Percentiles rank a stretch among this genome's conserved stretches.
phyloP scores from a whole-genome alignment of 2,113 vertebrate species.

The Macquaria ambigua region DNA sequence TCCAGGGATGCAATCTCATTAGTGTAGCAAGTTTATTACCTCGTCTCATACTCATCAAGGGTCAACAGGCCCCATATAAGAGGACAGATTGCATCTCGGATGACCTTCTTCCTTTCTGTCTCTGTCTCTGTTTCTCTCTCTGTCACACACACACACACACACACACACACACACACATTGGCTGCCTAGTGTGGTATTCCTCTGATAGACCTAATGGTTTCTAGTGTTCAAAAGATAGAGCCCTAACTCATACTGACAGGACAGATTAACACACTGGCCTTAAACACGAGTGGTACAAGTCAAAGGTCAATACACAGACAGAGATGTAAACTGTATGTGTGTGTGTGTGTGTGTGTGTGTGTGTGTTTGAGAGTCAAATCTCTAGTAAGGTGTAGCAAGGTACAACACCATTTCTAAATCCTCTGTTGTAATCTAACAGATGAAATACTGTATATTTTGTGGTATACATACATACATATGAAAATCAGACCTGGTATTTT shows the following conservation, averaged over 20 bases:
- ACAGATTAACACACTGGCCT: slow-evolving; percentile 60
- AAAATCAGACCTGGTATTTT: not conserved
- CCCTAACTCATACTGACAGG: slow-evolving; percentile 51
- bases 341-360: not conserved
- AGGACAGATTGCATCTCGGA: slow-evolving; percentile 31
- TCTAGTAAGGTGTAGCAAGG: not conserved
- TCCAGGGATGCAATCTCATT: not conserved
- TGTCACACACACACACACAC: slow-evolving; percentile 11
- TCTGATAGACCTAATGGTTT: slow-evolving; percentile 55
- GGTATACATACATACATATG: not conserved
- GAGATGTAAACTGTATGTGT: not conserved
- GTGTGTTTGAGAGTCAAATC: not conserved
- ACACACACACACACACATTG: not conserved
- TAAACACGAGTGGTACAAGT: slow-evolving; percentile 53
- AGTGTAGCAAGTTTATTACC: slow-evolving; percentile 22
- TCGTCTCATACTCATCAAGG: slow-evolving; percentile 1
- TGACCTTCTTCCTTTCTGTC: slow-evolving; percentile 21
- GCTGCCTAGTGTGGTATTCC: slow-evolving; percentile 7
- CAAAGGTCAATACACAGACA: slow-evolving; percentile 60
- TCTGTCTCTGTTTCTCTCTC: not conserved
- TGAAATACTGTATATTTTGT: not conserved
- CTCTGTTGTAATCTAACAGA: not conserved
- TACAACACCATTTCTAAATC: not conserved
- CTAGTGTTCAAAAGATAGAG: slow-evolving; percentile 41
- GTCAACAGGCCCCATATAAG: slow-evolving; percentile 24